Conservation (phyloP, 2,888 invertebrate species). For the Hydrotaea cyrtoneurina region DNA sequence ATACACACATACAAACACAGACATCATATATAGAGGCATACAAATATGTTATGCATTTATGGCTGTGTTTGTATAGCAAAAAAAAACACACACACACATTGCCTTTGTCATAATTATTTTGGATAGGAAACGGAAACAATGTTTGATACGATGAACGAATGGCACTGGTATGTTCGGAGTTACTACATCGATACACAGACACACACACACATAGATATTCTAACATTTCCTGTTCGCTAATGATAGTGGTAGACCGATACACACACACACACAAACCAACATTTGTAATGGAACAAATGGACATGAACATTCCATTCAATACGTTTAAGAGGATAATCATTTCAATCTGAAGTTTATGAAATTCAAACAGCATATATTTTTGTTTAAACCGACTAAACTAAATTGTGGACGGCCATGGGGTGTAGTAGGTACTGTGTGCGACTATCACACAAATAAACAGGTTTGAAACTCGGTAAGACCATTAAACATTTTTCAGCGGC, state of each 20-base stretch:
- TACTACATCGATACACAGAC: neutral
- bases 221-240: conserved; percentile 51
- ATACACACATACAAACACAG: neutral
- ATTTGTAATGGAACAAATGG: neutral
- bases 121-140: conserved; percentile 45
- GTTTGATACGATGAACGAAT: conserved; percentile 35
- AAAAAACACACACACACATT: conserved; percentile 35
- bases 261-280: neutral
- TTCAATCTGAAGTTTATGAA: too few relatives aligned
- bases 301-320: neutral
- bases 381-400: too few relatives aligned
- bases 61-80: neutral
- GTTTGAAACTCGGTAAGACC: too few relatives aligned
- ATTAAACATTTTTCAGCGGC: too few relatives aligned
- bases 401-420: too few relatives aligned
- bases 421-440: too few relatives aligned
- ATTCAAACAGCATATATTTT: too few relatives aligned
- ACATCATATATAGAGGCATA: neutral
- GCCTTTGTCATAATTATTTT: conserved; percentile 46
- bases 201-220: neutral
- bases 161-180: neutral
- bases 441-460: too few relatives aligned
- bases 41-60: neutral
- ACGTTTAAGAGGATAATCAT: too few relatives aligned
- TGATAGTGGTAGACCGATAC: neutral